Evolutionary conservation across 2,797 vertebrate genomes (phyloP).

Genomic region (Apodemus agrarius): DNA sequence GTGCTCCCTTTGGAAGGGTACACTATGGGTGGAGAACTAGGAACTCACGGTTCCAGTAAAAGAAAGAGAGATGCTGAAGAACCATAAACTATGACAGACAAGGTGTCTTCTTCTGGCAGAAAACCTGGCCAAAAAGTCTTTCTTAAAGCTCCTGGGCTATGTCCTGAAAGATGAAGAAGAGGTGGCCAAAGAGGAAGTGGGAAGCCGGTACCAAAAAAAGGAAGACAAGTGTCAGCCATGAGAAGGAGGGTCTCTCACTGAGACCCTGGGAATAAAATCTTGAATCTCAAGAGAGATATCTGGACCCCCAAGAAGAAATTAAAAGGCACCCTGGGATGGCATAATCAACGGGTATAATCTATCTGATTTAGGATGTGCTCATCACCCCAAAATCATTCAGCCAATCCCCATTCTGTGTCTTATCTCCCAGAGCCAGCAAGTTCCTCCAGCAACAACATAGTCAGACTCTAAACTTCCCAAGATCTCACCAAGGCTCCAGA

Average conservation of each 20-base stretch:
- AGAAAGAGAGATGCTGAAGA: neutral
- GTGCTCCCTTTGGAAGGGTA: neutral
- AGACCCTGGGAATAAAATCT: neutral
- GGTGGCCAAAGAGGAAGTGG: too few relatives aligned
- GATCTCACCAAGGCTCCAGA: too few relatives aligned
- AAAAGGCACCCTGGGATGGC: neutral
- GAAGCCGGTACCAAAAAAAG: neutral
- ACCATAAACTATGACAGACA: neutral
- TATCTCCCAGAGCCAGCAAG: neutral
- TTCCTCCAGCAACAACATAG: neutral
- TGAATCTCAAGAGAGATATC: neutral
- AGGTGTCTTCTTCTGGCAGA: neutral
- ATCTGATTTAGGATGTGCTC: neutral
- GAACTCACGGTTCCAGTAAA: neutral
- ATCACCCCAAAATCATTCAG: neutral
- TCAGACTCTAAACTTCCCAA: too few relatives aligned
- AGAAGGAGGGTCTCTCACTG: neutral
- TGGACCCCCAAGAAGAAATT: neutral
- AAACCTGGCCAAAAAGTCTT: neutral
- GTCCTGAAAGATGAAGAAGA: neutral
- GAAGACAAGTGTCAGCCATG: neutral
- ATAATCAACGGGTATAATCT: rapidly evolving
- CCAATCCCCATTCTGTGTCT: neutral
- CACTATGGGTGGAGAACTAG: neutral
- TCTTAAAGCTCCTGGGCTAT: too few relatives aligned